These are phyloP conservation scores for Psephotus haematonotus DNA, from an alignment of 2,113 vertebrate genomes.

Conservation along the genomic window DNA sequence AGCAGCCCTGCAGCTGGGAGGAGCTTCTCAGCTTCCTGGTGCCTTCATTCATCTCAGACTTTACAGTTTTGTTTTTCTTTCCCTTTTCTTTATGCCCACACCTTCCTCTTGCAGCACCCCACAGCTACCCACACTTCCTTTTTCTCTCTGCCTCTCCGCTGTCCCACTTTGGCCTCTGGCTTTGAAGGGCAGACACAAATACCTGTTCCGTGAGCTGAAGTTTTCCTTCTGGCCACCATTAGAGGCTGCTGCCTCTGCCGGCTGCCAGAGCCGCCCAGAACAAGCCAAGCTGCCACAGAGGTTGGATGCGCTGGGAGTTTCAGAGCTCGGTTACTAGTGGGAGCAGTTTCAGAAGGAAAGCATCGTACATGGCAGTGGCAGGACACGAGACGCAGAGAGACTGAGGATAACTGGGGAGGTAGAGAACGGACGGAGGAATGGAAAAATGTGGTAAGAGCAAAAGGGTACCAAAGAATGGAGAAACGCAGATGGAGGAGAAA, in stretches of 20 bases:
- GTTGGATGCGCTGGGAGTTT: not conserved
- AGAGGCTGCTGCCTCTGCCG: not conserved
- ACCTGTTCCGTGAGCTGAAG: not conserved
- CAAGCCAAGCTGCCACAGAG: not conserved
- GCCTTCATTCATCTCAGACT: slow-evolving; percentile 1
- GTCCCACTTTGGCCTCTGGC: not conserved
- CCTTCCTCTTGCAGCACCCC: slow-evolving; percentile 6
- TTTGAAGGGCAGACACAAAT: not conserved
- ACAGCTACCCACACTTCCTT: not conserved
- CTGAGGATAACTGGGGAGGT: slow-evolving; percentile 46
- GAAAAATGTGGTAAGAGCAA: slow-evolving; percentile 65
- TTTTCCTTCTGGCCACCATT: slow-evolving; percentile 15
- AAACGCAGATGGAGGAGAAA: not conserved
- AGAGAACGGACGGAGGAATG: slow-evolving; percentile 54
- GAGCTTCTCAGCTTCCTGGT: slow-evolving; percentile 11
- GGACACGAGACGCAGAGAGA: slow-evolving; percentile 8
- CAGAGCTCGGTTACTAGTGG: not conserved
- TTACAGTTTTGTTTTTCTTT: slow-evolving; percentile 39
- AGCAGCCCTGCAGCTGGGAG: slow-evolving; percentile 35
- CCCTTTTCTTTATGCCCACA: not conserved
- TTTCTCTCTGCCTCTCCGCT: not conserved
- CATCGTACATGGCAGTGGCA: not conserved
- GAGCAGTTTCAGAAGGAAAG: not conserved
- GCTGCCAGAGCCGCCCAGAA: not conserved
- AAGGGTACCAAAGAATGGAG: not conserved